phyloP scores from a whole-genome alignment of 2,113 vertebrate genomes.

The Dicrurus megarhynchus region DNA sequence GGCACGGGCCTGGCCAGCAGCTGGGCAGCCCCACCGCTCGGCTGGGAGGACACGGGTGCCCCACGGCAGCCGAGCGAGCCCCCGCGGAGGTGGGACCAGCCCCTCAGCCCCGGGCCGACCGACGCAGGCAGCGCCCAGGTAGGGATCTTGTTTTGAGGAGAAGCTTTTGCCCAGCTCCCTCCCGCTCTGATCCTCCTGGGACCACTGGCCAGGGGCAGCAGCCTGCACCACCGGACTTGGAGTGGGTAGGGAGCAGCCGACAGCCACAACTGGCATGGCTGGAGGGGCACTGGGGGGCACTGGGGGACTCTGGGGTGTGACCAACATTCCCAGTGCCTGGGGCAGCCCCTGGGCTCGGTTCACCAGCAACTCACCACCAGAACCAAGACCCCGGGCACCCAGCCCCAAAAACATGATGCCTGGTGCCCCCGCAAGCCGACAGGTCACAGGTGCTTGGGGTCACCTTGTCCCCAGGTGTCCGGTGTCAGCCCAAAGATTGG shows the following conservation, averaged over 20 bases:
- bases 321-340: accelerated
- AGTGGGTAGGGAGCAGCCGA: accelerated
- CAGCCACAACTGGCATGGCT: background rate
- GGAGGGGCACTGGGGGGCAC: background rate
- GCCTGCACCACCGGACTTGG: accelerated
- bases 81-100: slow-evolving; percentile 18
- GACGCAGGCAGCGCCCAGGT: slow-evolving; percentile 45
- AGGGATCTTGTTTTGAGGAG: slow-evolving; percentile 23
- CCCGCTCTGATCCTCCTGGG: background rate
- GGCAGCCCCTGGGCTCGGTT: background rate
- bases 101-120: slow-evolving; percentile 29
- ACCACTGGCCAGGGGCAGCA: background rate
- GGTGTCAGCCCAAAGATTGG: background rate
- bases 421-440: accelerated
- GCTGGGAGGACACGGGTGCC: slow-evolving; percentile 43
- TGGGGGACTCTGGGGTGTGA: accelerated
- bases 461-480: background rate
- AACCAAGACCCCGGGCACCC: background rate
- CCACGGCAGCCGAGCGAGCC: background rate
- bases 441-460: background rate
- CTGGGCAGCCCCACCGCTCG: slow-evolving; percentile 16
- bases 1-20: slow-evolving; percentile 20
- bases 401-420: background rate
- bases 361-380: background rate
- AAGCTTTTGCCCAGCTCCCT: slow-evolving; percentile 1